phyloP scores from a whole-genome alignment of 2,888 invertebrate species.

The Acleris laterana region DNA sequence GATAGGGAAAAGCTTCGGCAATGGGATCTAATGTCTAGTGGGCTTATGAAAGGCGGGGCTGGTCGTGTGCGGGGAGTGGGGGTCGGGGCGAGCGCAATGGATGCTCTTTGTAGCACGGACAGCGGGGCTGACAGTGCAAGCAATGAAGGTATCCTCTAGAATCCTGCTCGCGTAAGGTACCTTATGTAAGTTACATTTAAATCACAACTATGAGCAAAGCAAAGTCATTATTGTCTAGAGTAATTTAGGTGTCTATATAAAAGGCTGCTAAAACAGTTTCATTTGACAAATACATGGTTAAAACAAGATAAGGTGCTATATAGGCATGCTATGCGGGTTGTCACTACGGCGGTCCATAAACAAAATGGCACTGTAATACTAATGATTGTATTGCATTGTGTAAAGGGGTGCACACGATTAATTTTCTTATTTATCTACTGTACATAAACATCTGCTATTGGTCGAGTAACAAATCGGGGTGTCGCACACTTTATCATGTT shows the following conservation, averaged over 20 bases:
- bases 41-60: conserved; percentile 83
- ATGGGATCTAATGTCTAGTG: conserved; percentile 95
- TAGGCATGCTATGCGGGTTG: conserved; percentile 57
- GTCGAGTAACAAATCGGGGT: conserved; percentile 37
- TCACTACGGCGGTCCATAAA: conserved; percentile 23
- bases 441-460: conserved; percentile 50
- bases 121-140: conserved; percentile 77
- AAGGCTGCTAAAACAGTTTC: background rate
- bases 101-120: conserved; percentile 70
- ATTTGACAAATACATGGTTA: conserved; percentile 44
- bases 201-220: conserved; percentile 69
- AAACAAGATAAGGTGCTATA: conserved; percentile 75
- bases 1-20: conserved; percentile 94
- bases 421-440: conserved; percentile 27
- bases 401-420: conserved; percentile 32
- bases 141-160: conserved; percentile 82
- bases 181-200: conserved; percentile 77
- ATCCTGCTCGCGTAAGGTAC: conserved; percentile 75
- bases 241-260: conserved; percentile 38
- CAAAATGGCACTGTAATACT: conserved; percentile 34
- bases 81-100: conserved; percentile 63
- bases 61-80: conserved; percentile 68
- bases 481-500: conserved; percentile 71
- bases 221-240: conserved; percentile 66
- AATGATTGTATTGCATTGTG: conserved; percentile 21